Base-by-base conservation (phyloP, 1,140 invertebrate genomes). In the Wasmannia auropunctata region DNA sequence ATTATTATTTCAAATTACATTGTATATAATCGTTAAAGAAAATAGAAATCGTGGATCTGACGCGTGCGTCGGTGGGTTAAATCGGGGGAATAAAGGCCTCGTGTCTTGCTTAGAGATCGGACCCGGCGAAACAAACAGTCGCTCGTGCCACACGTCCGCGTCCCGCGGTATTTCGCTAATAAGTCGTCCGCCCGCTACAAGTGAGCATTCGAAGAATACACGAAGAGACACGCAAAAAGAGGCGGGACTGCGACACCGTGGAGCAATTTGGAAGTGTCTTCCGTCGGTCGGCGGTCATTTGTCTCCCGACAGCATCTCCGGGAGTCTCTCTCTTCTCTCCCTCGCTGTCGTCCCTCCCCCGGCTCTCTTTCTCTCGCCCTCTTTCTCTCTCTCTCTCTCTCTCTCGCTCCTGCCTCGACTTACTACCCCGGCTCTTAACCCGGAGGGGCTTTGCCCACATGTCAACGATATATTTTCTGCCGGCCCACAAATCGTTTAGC, bases 381-480 rank as follows among this genome's bases (percentile, higher is more conserved):
- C 75, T 86, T 77, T 87, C 85, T 90, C 65, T 92, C 43, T 8
- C 43, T 7, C 43, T 43, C 43, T 86, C 37, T 77, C 11, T 34
- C 60, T 43, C 37, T 25, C 34, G 49, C 69, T 60, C 34, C 58
- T 14, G 67, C 63, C 67, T 79, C 67, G 79, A 19, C 79, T 74
- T 46, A 25, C 79, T 72, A 72, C 67, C 76, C 76, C 62, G 79
- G 79, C 79, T 72, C 67, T 83, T 65, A 87, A 86, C 91, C 90
- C 87, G 88, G 88, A 86, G 87, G 88, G 90, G 84, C 90, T 93
- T 92, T 93, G 89, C 88, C 92, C 94, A 94, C 94, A 94, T 95
- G 94, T 95, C 94, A 94, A 94, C 94, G 93, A 94, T 95, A 94
- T 94, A 94, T 95, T 94, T 94, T 94, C 94, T 93, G 92, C 93